Base-by-base conservation (phyloP, 2,888 invertebrate genomes). In the Cosmia trapezina region DNA sequence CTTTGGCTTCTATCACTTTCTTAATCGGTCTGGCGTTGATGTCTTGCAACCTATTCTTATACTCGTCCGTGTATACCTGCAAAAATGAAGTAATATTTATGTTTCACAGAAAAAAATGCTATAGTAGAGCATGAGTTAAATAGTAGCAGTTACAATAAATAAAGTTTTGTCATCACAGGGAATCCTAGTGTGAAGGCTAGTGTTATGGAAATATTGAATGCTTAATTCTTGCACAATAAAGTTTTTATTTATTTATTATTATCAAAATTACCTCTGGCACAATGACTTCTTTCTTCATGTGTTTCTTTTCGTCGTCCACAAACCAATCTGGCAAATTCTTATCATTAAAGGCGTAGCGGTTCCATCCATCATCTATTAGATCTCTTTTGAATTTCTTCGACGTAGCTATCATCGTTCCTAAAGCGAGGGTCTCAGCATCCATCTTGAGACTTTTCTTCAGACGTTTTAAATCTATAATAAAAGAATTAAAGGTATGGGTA, bases 1-100 rank as follows among this genome's bases (percentile, higher is more conserved):
- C 99, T 95, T 99, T 99, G 0, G 99, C 99, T 96, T 99, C 99
- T 85, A 99, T 97, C 0, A 99, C 98, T 95, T 99, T 99, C 96
- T 99, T 99, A 79, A 99, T 99, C 19, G 99, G 99, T 78, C 99
- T 97, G 0, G 98, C 98, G 94, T 99, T 99, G 54, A 99, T 97
- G 84, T 99, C 99, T 91, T 98, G 97, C 19, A 98, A 94, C 86
- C 97, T 97, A 83, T 98, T 98, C 86, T 98, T 97, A 92, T 99
- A 99, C 89, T 99, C 98, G 56, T 98, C 97, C 0, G 98, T 97
- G 70, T 98, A 96, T 93, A 98, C 98, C 97, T 98, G 92, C 17
- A 85, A 87, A 76, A 19, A 51, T 11, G 0, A 1, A 47, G 6
- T 22, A 41, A 53, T 54, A 28, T 37, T 17, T 8, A 41, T 0